A percentile compares a stretch with the other conserved stretches of the same genome.
Evolutionary conservation across 2,888 invertebrate species (phyloP).

Genomic region (Diloba caeruleocephala): DNA sequence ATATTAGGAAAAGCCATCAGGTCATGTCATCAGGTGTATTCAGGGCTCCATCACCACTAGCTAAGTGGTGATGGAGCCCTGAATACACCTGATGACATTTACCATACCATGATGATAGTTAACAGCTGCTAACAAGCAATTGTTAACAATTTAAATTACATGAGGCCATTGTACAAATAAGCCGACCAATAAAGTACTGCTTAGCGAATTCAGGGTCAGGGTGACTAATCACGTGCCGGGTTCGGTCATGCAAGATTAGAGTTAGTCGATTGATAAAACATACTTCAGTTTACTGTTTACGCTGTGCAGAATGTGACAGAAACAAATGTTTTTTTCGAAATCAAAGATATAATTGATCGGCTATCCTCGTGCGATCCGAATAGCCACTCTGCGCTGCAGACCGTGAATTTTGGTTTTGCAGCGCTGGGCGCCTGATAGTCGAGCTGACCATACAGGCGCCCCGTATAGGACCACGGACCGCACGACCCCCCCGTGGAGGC

Average conservation of each 20-base stretch:
- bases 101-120: not conserved
- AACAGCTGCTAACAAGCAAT: not conserved
- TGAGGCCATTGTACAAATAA: slow-evolving; percentile 7
- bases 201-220: slow-evolving; percentile 29
- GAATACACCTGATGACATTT: too few relatives aligned
- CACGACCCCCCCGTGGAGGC: too few relatives aligned
- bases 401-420: too few relatives aligned
- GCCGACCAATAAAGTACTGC: slow-evolving; percentile 10
- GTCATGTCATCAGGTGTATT: too few relatives aligned
- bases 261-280: slow-evolving; percentile 28
- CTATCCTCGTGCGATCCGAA: too few relatives aligned
- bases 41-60: too few relatives aligned
- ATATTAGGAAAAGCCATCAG: too few relatives aligned
- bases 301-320: not conserved
- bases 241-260: slow-evolving; percentile 27
- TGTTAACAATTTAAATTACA: slow-evolving; percentile 3
- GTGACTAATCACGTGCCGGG: slow-evolving; percentile 29
- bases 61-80: too few relatives aligned
- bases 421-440: too few relatives aligned
- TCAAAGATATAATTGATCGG: not conserved
- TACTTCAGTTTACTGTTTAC: slow-evolving; percentile 8
- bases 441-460: too few relatives aligned
- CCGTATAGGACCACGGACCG: too few relatives aligned
- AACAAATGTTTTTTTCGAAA: not conserved
- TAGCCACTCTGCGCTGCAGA: too few relatives aligned